phyloP scores from a whole-genome alignment of 2,797 vertebrate genomes.

The Pampus argenteus region DNA sequence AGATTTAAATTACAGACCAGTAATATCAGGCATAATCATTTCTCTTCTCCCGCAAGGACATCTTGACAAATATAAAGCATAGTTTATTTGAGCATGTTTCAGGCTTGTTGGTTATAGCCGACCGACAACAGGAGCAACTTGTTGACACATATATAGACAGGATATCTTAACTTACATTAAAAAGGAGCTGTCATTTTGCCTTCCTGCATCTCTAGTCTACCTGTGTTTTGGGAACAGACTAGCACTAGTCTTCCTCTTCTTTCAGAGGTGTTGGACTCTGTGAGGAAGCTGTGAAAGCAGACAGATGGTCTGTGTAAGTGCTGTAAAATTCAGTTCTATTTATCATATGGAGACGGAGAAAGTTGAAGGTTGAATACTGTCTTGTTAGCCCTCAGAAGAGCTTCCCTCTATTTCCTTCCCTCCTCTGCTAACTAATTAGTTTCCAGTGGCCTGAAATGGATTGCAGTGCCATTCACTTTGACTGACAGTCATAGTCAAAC shows the following conservation, averaged over 20 bases:
- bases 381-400: slow-evolving; percentile 37
- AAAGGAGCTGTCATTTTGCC: not conserved
- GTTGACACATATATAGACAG: not conserved
- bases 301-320: slow-evolving; percentile 11
- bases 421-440: slow-evolving; percentile 55
- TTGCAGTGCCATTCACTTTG: slow-evolving; percentile 54
- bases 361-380: slow-evolving; percentile 24
- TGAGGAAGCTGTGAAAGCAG: slow-evolving; percentile 13
- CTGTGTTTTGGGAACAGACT: not conserved
- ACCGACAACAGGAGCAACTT: not conserved
- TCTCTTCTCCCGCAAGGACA: slow-evolving; percentile 5
- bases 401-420: slow-evolving; percentile 22
- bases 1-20: slow-evolving; percentile 2
- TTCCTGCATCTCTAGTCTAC: not conserved
- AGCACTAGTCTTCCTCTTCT: not conserved
- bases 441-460: slow-evolving; percentile 50
- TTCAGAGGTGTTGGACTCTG: not conserved
- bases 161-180: not conserved
- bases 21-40: not conserved
- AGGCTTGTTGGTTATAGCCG: not conserved
- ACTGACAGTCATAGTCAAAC: slow-evolving; percentile 45
- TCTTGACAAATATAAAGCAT: not conserved
- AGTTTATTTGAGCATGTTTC: slow-evolving; percentile 12
- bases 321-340: not conserved
- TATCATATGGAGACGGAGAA: slow-evolving; percentile 23